Evolutionary conservation across 2,888 invertebrate genomes (phyloP).

Genomic region (Chymomyza amoena): DNA sequence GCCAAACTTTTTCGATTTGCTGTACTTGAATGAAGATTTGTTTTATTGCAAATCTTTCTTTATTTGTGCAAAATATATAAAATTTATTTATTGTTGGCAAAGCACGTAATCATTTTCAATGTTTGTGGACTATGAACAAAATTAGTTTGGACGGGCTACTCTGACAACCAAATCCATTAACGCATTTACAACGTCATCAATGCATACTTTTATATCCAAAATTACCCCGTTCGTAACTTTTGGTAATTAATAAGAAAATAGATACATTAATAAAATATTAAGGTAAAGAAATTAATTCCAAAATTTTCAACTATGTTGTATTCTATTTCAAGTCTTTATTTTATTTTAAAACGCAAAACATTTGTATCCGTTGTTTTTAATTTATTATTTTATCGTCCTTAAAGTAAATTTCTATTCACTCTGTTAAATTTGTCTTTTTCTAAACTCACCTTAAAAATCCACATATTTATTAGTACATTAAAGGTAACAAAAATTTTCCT

Average conservation of each 20-base stretch:
- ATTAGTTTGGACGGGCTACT: background rate
- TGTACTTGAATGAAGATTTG: background rate
- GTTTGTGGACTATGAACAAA: background rate
- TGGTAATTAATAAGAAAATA: conserved; percentile 45
- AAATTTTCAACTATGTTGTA: background rate
- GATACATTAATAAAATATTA: conserved; percentile 26
- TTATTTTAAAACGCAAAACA: conserved; percentile 5
- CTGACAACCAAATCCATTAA: conserved; percentile 19
- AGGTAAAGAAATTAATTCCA: background rate
- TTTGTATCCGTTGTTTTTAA: background rate
- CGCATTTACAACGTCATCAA: conserved; percentile 62
- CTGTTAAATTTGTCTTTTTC: background rate
- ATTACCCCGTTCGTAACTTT: background rate
- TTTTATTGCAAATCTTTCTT: background rate
- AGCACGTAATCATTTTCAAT: background rate
- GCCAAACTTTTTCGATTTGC: too few relatives aligned
- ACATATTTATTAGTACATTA: conserved; percentile 77
- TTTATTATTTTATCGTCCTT: background rate
- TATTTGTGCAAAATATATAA: background rate
- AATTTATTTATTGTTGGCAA: background rate
- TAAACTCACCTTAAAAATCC: conserved; percentile 76
- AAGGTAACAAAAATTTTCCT: conserved; percentile 11
- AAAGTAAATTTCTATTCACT: background rate
- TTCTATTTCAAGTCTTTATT: conserved; percentile 32
- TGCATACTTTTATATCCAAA: background rate